Evolutionary conservation across 2,113 vertebrate species (phyloP), one percentile per base, ranked within the genome.

Genomic region (Nyctereutes procyonoides): DNA sequence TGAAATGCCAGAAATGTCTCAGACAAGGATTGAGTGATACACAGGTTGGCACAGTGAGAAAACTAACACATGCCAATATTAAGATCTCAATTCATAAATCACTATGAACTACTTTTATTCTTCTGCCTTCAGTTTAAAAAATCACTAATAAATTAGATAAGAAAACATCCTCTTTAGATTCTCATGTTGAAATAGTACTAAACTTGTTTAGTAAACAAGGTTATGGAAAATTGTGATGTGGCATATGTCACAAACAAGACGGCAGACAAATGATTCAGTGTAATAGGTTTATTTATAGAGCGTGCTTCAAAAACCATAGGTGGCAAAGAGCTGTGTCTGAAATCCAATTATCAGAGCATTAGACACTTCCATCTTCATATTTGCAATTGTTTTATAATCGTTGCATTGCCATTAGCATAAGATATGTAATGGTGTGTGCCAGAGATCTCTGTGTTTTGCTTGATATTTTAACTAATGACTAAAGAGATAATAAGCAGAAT

Each of bases 401-500:
- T 7, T 19, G 2, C 2, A 12, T 48, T 73, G 32, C 65, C 77
- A 30, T 73, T 51, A 82, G 91, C 53, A 60, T 17, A 60, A 85
- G 22, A 20, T n/a, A 28, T 51, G 48, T 30, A 77, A 91, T 30
- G 85, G 35, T 24, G 38, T 73, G 19, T 32, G 17, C 19, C 56
- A 65, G 12, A 81, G 17, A n/a, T 26, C 26, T 84, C 80, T 60
- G 1, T 48, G 22, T 53, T 88, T 67, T 96, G 69, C 91, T 84
- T 85, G 90, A 73, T 93, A 85, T 60, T 81, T 76, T 94, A 96
- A 96, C 94, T 88, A 97, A 95, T 74, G 73, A 94, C 55, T 51
- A 88, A 77, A 77, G 85, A 43, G 48, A 89, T 85, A 89, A 79
- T 60, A 58, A 93, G 55, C 17, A 91, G 48, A 51, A 82, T 87